These are phyloP conservation scores for Neocrepidodera transversa DNA, from an alignment of 2,888 invertebrate species.

Conservation along the genomic window DNA sequence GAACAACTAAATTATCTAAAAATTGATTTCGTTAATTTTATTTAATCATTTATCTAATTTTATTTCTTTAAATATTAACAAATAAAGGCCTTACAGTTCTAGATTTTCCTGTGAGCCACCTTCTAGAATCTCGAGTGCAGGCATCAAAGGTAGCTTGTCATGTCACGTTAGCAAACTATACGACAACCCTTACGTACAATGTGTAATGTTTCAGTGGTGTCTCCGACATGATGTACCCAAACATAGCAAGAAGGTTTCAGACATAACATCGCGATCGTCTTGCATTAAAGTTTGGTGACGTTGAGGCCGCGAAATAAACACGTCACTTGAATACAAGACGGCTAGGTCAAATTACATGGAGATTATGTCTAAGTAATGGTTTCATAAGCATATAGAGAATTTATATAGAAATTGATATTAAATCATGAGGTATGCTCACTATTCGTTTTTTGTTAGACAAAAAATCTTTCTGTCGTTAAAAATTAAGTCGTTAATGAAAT, in stretches of 20 bases:
- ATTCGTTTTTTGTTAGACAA: too few species aligned
- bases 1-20: too few species aligned
- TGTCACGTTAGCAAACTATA: slow-evolving; percentile 53
- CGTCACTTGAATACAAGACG: slow-evolving; percentile 16
- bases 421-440: too few species aligned
- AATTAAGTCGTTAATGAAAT: too few species aligned
- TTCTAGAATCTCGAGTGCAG: slow-evolving; percentile 1
- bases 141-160: slow-evolving; percentile 54
- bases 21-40: too few species aligned
- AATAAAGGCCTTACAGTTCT: too few species aligned
- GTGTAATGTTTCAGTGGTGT: slow-evolving; percentile 44
- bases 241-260: slow-evolving; percentile 13
- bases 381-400: background rate
- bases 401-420: too few species aligned
- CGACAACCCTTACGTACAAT: slow-evolving; percentile 42
- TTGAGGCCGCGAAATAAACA: slow-evolving; percentile 24
- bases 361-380: slow-evolving; percentile 1
- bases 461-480: too few species aligned
- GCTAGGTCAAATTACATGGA: slow-evolving; percentile 22
- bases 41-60: too few species aligned
- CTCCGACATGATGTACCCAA: slow-evolving; percentile 30
- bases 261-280: slow-evolving; percentile 25
- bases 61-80: too few species aligned
- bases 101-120: slow-evolving; percentile 2
- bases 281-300: slow-evolving; percentile 28